Conservation (phyloP, 2,888 invertebrate species). For the Epinotia nisella region DNA sequence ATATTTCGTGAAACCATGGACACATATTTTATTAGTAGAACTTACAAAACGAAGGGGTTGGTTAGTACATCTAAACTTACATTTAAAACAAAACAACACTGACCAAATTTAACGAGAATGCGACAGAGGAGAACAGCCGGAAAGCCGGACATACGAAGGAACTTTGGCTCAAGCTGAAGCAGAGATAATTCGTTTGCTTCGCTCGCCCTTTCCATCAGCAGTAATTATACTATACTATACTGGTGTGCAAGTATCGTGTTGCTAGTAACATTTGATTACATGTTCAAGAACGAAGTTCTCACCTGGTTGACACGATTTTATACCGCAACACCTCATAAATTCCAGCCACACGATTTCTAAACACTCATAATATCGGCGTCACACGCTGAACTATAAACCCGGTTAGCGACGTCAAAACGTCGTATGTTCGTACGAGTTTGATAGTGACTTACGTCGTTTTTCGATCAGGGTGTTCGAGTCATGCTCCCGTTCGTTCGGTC, state of each 20-base stretch:
- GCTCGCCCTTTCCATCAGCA: too few species aligned
- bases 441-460: background rate
- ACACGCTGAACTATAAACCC: slow-evolving; percentile 1
- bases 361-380: slow-evolving; percentile 4
- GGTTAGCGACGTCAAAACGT: background rate
- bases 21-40: too few species aligned
- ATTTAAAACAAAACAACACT: too few species aligned
- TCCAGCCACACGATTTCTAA: background rate
- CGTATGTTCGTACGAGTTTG: background rate
- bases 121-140: too few species aligned
- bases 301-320: background rate
- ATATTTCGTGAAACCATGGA: too few species aligned
- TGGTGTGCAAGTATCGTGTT: background rate
- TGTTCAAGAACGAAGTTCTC: background rate
- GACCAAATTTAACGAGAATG: too few species aligned
- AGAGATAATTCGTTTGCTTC: too few species aligned
- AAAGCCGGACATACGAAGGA: too few species aligned
- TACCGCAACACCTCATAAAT: background rate
- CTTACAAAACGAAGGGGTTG: too few species aligned
- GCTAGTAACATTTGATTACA: background rate
- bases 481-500: background rate
- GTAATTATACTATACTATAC: too few species aligned
- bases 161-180: too few species aligned
- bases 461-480: background rate
- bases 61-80: too few species aligned